Conservation (phyloP, 2,113 vertebrate genomes). For the Urocolius indicus region DNA sequence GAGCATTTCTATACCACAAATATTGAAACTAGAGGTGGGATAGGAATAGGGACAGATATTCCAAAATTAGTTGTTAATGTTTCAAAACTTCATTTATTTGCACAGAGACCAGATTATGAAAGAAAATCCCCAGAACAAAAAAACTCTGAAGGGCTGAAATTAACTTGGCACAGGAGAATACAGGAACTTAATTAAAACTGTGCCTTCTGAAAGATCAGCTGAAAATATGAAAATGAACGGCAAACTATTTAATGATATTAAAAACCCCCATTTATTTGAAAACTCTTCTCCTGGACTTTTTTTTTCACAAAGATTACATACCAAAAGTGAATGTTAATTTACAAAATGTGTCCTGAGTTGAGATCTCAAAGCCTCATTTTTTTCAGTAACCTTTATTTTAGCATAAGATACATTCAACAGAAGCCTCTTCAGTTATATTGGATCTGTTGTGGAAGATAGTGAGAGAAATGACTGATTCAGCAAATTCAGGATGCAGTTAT, state of each 20-base stretch:
- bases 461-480: not conserved
- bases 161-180: not conserved
- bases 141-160: not conserved
- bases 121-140: not conserved
- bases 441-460: accelerated
- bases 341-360: not conserved
- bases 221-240: not conserved
- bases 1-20: not conserved
- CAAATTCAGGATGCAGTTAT: not conserved
- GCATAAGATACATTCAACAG: not conserved
- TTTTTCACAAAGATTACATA: not conserved
- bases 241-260: not conserved
- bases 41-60: not conserved
- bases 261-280: not conserved
- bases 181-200: not conserved
- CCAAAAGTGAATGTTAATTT: not conserved
- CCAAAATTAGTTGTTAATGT: not conserved
- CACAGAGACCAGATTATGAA: not conserved
- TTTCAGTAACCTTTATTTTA: not conserved
- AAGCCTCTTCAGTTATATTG: not conserved
- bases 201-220: not conserved
- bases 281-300: not conserved
- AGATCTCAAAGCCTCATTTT: not conserved
- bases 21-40: not conserved
- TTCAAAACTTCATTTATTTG: not conserved